Percentiles rank a stretch among this genome's conserved stretches.
These are phyloP conservation scores for Eupithecia insigniata DNA, from an alignment of 2,888 invertebrate species.

Conservation along the genomic window DNA sequence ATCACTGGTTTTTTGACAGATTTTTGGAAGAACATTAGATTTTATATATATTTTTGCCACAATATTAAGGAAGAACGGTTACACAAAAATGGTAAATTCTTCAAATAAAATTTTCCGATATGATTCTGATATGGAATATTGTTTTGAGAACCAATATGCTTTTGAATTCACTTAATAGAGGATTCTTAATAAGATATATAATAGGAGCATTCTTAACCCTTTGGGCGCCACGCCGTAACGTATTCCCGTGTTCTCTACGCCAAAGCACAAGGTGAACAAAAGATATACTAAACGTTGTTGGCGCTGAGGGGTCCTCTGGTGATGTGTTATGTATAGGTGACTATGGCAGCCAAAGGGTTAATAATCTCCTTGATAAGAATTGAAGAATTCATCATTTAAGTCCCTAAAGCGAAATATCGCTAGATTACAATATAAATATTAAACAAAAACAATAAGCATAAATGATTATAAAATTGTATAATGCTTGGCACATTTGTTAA, in stretches of 20 bases:
- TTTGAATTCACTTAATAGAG: not conserved
- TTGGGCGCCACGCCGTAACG: no score
- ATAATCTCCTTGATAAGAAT: no score
- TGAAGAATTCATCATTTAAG: slow-evolving; percentile 16
- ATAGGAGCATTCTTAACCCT: no score
- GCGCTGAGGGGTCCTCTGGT: no score
- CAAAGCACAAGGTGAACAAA: no score
- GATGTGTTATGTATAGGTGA: no score
- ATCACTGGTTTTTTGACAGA: not conserved
- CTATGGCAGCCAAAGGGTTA: no score
- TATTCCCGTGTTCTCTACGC: no score
- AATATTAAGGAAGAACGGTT: not conserved
- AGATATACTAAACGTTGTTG: no score
- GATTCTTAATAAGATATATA: no score
- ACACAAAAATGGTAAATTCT: slow-evolving; percentile 1
- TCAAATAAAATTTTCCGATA: not conserved
- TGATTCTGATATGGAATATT: slow-evolving; percentile 6
- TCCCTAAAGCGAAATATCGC: not conserved
- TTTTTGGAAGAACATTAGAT: not conserved
- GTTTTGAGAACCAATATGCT: not conserved
- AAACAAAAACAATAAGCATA: slow-evolving; percentile 13
- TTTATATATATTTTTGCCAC: not conserved
- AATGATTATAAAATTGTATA: slow-evolving; percentile 14
- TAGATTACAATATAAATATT: not conserved
- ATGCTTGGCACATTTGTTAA: slow-evolving; percentile 6